Conservation (phyloP, 2,888 invertebrate genomes). For the Drosophila maculinotata region DNA sequence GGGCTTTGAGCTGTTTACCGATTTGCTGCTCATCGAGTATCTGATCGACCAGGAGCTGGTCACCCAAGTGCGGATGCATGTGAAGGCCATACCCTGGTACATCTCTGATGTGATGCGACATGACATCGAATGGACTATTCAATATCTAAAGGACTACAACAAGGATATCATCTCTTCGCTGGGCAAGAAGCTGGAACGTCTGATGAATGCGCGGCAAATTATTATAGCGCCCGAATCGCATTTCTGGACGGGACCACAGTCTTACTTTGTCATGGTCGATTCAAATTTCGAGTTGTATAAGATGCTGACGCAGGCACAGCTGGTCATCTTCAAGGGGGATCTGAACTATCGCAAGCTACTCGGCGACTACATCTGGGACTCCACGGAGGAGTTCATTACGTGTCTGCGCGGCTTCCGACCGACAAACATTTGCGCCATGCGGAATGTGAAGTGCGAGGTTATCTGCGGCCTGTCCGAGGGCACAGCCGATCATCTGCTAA, state of each 20-base stretch:
- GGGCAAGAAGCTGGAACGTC: conserved; percentile 87
- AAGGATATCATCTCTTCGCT: conserved; percentile 81
- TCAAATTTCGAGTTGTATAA: conserved; percentile 89
- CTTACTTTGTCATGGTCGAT: conserved; percentile 91
- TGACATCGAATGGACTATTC: conserved; percentile 91
- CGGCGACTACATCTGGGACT: conserved; percentile 93
- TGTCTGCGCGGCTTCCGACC: conserved; percentile 90
- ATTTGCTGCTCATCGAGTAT: conserved; percentile 94
- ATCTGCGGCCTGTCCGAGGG: conserved; percentile 91
- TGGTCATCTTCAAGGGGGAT: conserved; percentile 96
- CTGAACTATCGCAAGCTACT: conserved; percentile 97
- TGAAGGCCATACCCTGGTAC: conserved; percentile 97
- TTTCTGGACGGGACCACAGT: conserved; percentile 95
- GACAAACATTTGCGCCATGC: conserved; percentile 91
- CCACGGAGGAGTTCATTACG: conserved; percentile 88
- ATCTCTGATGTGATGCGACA: conserved; percentile 93
- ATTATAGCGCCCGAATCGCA: conserved; percentile 86
- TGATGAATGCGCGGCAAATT: conserved; percentile 85
- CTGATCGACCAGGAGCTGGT: conserved; percentile 88
- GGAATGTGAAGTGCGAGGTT: conserved; percentile 96
- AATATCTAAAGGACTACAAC: conserved; percentile 83
- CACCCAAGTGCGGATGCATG: conserved; percentile 90
- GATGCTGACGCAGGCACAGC: conserved; percentile 88
- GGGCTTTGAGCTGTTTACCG: conserved; percentile 96
- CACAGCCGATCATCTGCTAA: conserved; percentile 86